Percentiles rank a stretch among this genome's conserved stretches.
These are phyloP conservation scores for Scaptomyza pallida DNA, from an alignment of 1,140 invertebrate genomes.

Conservation along the genomic window DNA sequence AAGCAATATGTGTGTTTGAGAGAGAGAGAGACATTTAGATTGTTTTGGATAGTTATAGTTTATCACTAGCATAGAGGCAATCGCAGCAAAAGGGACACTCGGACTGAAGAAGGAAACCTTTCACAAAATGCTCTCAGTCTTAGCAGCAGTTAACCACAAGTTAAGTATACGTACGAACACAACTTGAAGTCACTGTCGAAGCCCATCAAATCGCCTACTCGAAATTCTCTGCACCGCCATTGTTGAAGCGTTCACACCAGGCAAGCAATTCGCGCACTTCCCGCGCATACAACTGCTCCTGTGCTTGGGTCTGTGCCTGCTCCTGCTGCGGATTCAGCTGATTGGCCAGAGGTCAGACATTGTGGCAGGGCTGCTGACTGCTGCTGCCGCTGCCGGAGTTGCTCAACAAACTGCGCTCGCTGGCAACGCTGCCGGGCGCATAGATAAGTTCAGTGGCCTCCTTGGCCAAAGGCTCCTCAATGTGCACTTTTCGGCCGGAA, in stretches of 20 bases:
- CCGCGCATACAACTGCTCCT: conserved; percentile 72
- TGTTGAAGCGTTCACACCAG: conserved; percentile 82
- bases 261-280: conserved; percentile 75
- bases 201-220: conserved; percentile 46
- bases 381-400: conserved; percentile 77
- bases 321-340: conserved; percentile 21
- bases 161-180: conserved; percentile 4
- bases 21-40: conserved; percentile 1
- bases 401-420: conserved; percentile 75
- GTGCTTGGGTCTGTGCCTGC: conserved; percentile 24
- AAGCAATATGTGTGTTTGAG: conserved; percentile 16
- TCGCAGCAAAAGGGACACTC: neutral
- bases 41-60: conserved; percentile 54
- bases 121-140: conserved; percentile 60
- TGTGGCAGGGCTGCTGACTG: conserved; percentile 65
- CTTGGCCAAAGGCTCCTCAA: conserved; percentile 49
- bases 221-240: conserved; percentile 71
- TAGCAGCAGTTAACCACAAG: conserved; percentile 11
- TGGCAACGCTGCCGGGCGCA: conserved; percentile 81
- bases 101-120: conserved; percentile 53
- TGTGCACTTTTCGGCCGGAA: conserved; percentile 46
- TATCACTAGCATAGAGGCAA: conserved; percentile 75
- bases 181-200: neutral
- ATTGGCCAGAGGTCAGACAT: conserved; percentile 67
- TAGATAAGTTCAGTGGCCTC: conserved; percentile 78